Evolutionary conservation across 2,888 invertebrate genomes (phyloP).

Genomic region (Apotomis capreana): DNA sequence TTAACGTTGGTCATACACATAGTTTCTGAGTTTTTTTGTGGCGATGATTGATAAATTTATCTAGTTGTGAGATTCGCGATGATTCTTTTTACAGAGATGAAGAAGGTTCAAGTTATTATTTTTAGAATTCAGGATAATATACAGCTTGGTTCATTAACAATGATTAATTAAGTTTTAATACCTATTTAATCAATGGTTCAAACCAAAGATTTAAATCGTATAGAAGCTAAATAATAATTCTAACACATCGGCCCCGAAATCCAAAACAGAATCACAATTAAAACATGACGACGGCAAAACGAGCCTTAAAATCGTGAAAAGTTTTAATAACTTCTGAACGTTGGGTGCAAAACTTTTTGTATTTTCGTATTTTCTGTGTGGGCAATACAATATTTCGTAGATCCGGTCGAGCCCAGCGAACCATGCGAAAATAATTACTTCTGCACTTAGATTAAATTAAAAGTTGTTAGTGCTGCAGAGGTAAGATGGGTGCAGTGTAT

Average conservation of each 20-base stretch:
- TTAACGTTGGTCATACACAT: too few species aligned
- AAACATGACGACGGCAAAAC: slow-evolving; percentile 21
- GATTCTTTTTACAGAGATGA: too few species aligned
- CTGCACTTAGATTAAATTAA: slow-evolving; percentile 41
- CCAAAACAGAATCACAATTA: slow-evolving; percentile 29
- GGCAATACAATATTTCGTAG: slow-evolving; percentile 45
- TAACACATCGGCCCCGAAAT: neutral
- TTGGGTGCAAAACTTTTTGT: slow-evolving; percentile 31
- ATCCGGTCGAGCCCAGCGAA: slow-evolving; percentile 38
- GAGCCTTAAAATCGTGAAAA: slow-evolving; percentile 33
- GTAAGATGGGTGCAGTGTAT: neutral
- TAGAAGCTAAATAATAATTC: neutral
- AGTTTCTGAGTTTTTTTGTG: too few species aligned
- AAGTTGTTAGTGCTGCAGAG: slow-evolving; percentile 13
- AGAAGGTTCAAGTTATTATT: too few species aligned
- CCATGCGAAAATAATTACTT: slow-evolving; percentile 49
- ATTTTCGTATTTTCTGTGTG: slow-evolving; percentile 41
- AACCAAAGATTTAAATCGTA: too few species aligned
- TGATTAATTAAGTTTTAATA: too few species aligned
- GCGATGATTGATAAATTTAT: too few species aligned
- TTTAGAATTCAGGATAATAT: too few species aligned
- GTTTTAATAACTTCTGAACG: slow-evolving; percentile 44
- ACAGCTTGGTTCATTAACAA: too few species aligned
- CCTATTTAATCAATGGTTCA: too few species aligned
- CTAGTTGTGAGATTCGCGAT: too few species aligned